phyloP scores from a whole-genome alignment of 1,140 invertebrate genomes.

The Hypsibius dujardini region DNA sequence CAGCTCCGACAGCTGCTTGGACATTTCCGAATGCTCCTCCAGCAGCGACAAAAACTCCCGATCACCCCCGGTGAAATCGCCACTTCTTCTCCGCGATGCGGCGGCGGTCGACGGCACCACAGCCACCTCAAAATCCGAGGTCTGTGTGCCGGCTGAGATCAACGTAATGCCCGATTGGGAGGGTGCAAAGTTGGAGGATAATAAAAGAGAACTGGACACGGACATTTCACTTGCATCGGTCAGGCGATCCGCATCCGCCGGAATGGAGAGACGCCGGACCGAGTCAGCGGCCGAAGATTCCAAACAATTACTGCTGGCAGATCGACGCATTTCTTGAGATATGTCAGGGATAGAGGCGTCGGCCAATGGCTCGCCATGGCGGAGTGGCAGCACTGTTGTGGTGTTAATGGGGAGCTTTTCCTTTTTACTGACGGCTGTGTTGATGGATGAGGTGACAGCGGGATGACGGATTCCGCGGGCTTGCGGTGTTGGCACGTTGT shows the following conservation, averaged over 20 bases:
- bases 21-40: too few relatives aligned
- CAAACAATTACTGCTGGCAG: conserved; percentile 5
- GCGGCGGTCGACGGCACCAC: too few relatives aligned
- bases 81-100: too few relatives aligned
- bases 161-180: neutral
- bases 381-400: too few relatives aligned
- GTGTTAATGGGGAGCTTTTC: neutral
- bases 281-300: neutral
- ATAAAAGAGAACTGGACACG: neutral
- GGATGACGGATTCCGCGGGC: neutral
- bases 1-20: too few relatives aligned
- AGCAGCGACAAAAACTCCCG: too few relatives aligned
- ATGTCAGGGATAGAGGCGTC: too few relatives aligned
- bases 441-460: neutral
- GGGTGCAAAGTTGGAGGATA: neutral
- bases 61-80: too few relatives aligned
- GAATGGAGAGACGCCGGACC: neutral
- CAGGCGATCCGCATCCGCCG: neutral
- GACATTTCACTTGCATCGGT: neutral
- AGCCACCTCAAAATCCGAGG: neutral
- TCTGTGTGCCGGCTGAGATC: conserved; percentile 4
- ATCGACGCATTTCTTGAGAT: conserved; percentile 2
- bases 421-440: neutral
- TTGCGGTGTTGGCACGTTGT: neutral
- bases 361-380: too few relatives aligned